Evolutionary conservation across 2,888 invertebrate species (phyloP), one percentile per base, ranked within the genome.

Genomic region (Papilio elwesi): DNA sequence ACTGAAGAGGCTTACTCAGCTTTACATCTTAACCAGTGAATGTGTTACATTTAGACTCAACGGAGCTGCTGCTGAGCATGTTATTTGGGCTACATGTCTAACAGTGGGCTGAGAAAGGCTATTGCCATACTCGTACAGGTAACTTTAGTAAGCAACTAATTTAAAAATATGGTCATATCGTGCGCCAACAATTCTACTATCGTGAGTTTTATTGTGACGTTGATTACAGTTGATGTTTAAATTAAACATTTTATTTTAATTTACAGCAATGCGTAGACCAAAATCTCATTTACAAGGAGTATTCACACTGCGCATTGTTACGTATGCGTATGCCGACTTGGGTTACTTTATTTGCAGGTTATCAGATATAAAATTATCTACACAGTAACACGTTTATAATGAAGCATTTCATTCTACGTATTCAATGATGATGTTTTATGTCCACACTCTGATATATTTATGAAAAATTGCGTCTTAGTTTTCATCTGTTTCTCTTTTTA

Each of bases 311-410:
- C 59, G 59, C 59, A 59, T 38, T 38, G n/a, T 59, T 59, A 59
- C 59, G 59, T 59, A 59, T 59, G 43, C 9, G 36, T 59, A 38
- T 59, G 59, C 59, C 36, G 59, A 59, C n/a, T n/a, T 38, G 59
- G 36, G 38, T 38, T 59, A 59, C 59, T 59, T 59, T 59, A 59
- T 59, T n/a, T 59, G 36, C 59, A 38, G 59, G 59, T 59, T 59
- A 59, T 59, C 59, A 59, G 59, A 59, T 59, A 57, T 57, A 59
- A 59, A n/a, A 59, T 59, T 59, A 59, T 59, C 59, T 59, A 38
- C 59, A 49, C 15, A 49, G 48, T 64, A 64, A 49, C 64, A 49
- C 15, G 64, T 15, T 49, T 48, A 12, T 64, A 64, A 49, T 49
- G 26, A 26, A 49, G 16, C 49, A 64, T 64, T 64, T 13, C 59